Evolutionary conservation across 2,797 vertebrate species (phyloP), one percentile per base, ranked within the genome.

Genomic region (Tinamus major): DNA sequence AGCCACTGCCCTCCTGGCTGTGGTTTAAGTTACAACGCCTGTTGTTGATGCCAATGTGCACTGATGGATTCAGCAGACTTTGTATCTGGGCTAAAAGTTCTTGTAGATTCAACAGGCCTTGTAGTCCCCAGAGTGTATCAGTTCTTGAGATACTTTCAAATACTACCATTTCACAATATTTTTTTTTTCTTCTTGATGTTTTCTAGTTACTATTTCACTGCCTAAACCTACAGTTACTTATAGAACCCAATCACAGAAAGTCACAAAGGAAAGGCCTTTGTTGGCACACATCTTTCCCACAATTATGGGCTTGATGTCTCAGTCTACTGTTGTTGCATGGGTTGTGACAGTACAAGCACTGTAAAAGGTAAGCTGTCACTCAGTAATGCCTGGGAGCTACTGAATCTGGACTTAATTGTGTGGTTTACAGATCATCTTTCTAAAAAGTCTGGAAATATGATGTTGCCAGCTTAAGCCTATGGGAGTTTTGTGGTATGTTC

Each of bases 41-140:
- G 48, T 27, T 70, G 8, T 7, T 78, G n/a, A 58, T 74, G 33
- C 11, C 44, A 56, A 12, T 8, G 37, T 29, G 12, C 18, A n/a
- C 23, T 37, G 2, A 0, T 4, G 53, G 3, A 58, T 14, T 41
- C 76, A 70, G 49, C 17, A 59, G 23, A 55, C 24, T 7, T 31
- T 11, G 24, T 59, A 26, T 59, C 62, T 37, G 14, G 8, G 7
- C 26, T 53, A 39, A 55, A 46, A 64, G 26, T 5, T 84, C 49
- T 27, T 72, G 18, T 41, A 82, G 27, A 62, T 48, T 56, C 35
- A 81, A 48, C 7, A 53, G 8, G 20, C 75, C 18, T 55, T 83
- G 39, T 29, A 79, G 26, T 81, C 24, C 12, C 16, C 4, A 11
- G 5, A 21, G 3, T 1, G 0, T 19, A 51, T 56, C 63, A 68